Conservation (phyloP, 1,140 invertebrate species). For the Macrosteles quadrilineatus region DNA sequence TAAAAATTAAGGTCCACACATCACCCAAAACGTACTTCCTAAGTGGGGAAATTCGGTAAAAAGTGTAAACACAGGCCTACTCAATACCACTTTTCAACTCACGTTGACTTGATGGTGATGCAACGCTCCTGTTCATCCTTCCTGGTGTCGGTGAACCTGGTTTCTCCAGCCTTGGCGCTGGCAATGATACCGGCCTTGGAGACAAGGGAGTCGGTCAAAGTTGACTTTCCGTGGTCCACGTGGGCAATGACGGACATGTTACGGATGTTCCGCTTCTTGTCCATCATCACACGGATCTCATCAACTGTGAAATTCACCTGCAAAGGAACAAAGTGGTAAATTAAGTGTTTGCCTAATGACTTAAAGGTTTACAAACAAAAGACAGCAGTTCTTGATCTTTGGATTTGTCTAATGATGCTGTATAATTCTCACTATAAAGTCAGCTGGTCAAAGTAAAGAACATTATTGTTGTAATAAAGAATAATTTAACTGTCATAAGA, state of each 20-base stretch:
- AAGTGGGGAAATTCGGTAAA: too few species aligned
- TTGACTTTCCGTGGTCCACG: constrained; percentile 99
- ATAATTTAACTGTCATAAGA: background rate
- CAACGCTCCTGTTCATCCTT: constrained; percentile 99
- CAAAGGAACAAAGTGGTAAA: too few species aligned
- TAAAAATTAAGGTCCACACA: too few species aligned
- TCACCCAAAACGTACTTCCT: too few species aligned
- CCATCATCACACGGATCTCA: constrained; percentile 99
- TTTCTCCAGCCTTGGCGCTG: constrained; percentile 96
- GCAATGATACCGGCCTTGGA: constrained; percentile 99
- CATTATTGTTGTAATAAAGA: background rate
- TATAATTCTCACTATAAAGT: too few species aligned
- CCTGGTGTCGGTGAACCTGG: constrained; percentile 97
- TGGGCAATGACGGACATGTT: constrained; percentile 99
- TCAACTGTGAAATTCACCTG: constrained; percentile 99
- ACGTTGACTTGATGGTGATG: constrained; percentile 99
- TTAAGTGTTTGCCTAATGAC: background rate
- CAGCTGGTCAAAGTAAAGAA: constrained; percentile 31
- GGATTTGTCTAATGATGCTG: too few species aligned
- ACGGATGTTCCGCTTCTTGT: constrained; percentile 98
- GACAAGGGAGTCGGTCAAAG: constrained; percentile 97
- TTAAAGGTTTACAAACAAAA: constrained; percentile 28
- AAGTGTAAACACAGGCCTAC: too few species aligned
- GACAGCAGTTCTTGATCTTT: too few species aligned
- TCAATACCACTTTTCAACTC: too few species aligned